Evolutionary conservation across 2,113 vertebrate genomes (phyloP).

Genomic region (Drymodes brunneopygia): DNA sequence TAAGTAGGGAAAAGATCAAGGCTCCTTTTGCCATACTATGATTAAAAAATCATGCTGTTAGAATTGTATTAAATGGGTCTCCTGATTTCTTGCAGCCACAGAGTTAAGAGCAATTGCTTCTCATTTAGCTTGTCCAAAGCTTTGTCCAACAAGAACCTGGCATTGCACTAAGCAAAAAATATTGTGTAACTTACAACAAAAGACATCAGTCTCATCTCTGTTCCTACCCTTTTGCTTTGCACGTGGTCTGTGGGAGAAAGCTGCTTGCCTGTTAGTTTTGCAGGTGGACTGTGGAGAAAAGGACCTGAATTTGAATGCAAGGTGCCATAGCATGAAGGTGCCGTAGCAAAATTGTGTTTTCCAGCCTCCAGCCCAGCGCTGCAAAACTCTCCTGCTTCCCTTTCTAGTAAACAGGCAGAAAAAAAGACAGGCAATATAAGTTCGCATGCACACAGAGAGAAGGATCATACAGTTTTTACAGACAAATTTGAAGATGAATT

Average conservation of each 20-base stretch:
- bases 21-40: not conserved
- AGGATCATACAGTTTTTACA: slow-evolving; percentile 33
- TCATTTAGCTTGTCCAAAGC: not conserved
- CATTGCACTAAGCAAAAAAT: not conserved
- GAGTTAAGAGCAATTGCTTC: not conserved
- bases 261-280: not conserved
- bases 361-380: not conserved
- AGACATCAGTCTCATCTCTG: not conserved
- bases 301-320: not conserved
- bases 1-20: not conserved
- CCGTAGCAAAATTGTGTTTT: not conserved
- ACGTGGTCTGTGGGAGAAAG: not conserved
- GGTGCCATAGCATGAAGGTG: not conserved
- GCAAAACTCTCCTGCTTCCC: not conserved
- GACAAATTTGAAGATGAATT: slow-evolving; percentile 62
- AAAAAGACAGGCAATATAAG: not conserved
- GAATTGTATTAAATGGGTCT: not conserved
- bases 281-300: not conserved
- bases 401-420: not conserved
- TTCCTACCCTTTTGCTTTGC: not conserved
- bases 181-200: not conserved
- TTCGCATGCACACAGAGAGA: not conserved
- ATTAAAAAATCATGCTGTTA: not conserved
- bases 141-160: not conserved
- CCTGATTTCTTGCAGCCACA: not conserved